A percentile compares a stretch with the other conserved stretches of the same genome.
Evolutionary conservation across 2,113 vertebrate genomes (phyloP).

Genomic region (Carassius auratus): DNA sequence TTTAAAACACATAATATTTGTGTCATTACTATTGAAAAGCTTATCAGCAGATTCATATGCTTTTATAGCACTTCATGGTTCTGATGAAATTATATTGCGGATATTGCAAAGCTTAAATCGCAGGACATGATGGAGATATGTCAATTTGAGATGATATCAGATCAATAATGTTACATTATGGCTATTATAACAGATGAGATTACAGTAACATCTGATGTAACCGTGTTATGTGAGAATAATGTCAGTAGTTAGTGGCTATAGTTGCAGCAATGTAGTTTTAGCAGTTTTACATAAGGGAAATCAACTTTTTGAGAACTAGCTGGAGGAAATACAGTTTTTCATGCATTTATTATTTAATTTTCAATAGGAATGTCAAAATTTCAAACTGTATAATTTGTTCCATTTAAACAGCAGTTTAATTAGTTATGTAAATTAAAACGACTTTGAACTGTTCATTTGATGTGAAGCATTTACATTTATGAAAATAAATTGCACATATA

Average conservation of each 20-base stretch:
- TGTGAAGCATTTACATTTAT: background rate
- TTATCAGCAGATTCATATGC: background rate
- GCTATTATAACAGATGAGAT: background rate
- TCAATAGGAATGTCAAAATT: background rate
- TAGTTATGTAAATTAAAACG: background rate
- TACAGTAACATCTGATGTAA: background rate
- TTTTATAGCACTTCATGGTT: slow-evolving; percentile 5
- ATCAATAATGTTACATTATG: slow-evolving; percentile 12
- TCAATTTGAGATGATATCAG: background rate
- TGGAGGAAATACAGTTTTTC: background rate
- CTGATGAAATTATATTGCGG: slow-evolving; percentile 14
- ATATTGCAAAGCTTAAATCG: slow-evolving; percentile 9
- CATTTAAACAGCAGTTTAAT: background rate
- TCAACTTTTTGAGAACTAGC: background rate
- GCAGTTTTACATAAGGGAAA: background rate
- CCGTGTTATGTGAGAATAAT: background rate
- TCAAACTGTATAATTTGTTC: background rate
- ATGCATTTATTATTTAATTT: background rate
- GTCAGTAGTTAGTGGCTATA: background rate
- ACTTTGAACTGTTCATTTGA: background rate
- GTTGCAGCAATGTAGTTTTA: background rate
- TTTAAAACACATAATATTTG: slow-evolving; percentile 4
- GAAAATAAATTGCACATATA: background rate
- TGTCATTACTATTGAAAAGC: background rate
- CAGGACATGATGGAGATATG: slow-evolving; percentile 18